Conservation (phyloP, 2,797 vertebrate genomes). For the Caiman crocodilus region DNA sequence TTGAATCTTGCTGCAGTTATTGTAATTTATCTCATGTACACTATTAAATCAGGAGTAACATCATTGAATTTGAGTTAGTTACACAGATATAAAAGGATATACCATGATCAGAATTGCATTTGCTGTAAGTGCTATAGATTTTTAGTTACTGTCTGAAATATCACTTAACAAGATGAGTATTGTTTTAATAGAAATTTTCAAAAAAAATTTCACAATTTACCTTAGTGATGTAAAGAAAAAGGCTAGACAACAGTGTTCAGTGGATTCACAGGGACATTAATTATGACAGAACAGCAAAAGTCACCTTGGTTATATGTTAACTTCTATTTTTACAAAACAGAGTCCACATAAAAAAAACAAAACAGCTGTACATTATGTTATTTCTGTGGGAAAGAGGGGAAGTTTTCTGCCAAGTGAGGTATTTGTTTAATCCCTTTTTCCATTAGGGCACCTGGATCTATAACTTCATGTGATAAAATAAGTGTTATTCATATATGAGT, state of each 20-base stretch:
- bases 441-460: conserved; percentile 64
- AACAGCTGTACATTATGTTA: not conserved
- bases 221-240: not conserved
- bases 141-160: not conserved
- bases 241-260: not conserved
- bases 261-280: not conserved
- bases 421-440: conserved; percentile 35
- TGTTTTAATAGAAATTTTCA: not conserved
- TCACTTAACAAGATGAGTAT: too few relatives aligned
- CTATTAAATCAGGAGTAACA: not conserved
- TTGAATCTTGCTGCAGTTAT: not conserved
- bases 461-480: conserved; percentile 90
- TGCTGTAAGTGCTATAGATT: not conserved
- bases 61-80: not conserved
- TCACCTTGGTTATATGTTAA: not conserved
- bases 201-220: not conserved
- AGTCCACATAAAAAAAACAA: not conserved
- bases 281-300: not conserved
- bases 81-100: not conserved
- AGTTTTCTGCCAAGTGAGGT: not conserved
- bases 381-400: not conserved
- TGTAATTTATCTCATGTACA: not conserved
- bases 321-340: not conserved
- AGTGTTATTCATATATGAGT: conserved; percentile 91
- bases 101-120: not conserved